Evolutionary conservation across 2,797 vertebrate genomes (phyloP).

Genomic region (Intellagama lesueurii): DNA sequence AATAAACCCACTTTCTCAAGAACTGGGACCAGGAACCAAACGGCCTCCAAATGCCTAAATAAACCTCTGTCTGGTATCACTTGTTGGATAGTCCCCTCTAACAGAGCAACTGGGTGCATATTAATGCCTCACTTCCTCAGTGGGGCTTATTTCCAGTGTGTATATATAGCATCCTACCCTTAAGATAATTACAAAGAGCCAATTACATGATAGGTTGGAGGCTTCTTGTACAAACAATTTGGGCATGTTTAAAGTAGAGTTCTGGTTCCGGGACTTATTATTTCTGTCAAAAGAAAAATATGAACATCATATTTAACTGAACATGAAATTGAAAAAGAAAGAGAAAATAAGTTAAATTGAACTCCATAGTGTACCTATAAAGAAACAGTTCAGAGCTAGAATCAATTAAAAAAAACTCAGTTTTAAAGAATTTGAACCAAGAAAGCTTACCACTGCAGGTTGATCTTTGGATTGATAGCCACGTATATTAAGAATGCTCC

Average conservation of each 20-base stretch:
- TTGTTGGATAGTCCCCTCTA: not conserved
- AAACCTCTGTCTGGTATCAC: too few species aligned
- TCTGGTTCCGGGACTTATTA: too few species aligned
- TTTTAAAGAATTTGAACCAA: not conserved
- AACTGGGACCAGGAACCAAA: not conserved
- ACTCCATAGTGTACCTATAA: not conserved
- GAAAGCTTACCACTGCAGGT: slow-evolving; percentile 89
- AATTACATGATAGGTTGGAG: not conserved
- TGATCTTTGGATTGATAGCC: slow-evolving; percentile 90
- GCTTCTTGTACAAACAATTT: not conserved
- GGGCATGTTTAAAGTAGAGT: too few species aligned
- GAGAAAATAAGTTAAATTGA: not conserved
- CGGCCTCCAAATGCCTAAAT: not conserved
- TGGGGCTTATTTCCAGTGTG: not conserved
- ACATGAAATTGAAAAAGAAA: not conserved
- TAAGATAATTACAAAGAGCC: not conserved
- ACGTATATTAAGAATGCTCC: slow-evolving; percentile 97
- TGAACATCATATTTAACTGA: not conserved
- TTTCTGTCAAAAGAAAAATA: not conserved
- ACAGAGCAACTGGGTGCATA: not conserved
- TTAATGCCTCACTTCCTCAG: not conserved
- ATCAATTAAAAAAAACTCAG: not conserved
- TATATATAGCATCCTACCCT: not conserved
- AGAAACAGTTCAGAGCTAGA: not conserved
- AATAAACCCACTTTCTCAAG: not conserved